Percentiles rank a stretch among this genome's conserved stretches.
Conservation (phyloP, 2,797 vertebrate genomes). For the Lemur catta region DNA sequence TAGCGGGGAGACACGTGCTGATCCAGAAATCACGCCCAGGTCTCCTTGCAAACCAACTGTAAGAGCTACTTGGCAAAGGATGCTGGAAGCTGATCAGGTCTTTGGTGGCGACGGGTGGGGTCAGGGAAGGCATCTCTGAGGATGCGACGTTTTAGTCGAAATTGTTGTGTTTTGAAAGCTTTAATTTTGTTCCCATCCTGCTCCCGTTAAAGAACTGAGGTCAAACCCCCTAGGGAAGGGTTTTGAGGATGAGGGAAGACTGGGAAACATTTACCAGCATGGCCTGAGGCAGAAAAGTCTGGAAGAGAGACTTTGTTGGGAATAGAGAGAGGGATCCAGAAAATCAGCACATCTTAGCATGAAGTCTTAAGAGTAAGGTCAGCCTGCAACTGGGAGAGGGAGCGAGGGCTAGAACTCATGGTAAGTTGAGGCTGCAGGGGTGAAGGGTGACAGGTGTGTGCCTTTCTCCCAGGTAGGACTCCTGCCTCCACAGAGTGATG, state of each 20-base stretch:
- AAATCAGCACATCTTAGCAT: background rate
- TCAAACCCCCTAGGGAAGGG: background rate
- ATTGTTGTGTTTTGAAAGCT: background rate
- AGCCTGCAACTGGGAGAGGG: background rate
- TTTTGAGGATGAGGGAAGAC: background rate
- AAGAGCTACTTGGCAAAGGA: background rate
- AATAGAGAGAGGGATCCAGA: background rate
- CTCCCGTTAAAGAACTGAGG: background rate
- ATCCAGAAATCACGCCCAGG: background rate
- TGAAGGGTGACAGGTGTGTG: background rate
- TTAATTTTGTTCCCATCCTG: background rate
- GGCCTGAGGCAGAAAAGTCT: background rate
- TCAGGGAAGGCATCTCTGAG: background rate
- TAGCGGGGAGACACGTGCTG: background rate
- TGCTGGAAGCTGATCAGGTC: background rate
- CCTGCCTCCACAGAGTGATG: background rate
- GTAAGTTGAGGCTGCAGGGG: background rate
- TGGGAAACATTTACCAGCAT: background rate
- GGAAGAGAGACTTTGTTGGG: slow-evolving; percentile 20
- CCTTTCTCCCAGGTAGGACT: background rate
- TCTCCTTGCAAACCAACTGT: background rate
- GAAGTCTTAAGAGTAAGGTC: background rate
- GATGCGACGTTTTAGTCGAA: background rate
- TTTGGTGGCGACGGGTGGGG: background rate
- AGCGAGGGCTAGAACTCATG: background rate